Conservation (phyloP, 2,888 invertebrate species). For the Pseudococcus jackbeardsleyi region DNA sequence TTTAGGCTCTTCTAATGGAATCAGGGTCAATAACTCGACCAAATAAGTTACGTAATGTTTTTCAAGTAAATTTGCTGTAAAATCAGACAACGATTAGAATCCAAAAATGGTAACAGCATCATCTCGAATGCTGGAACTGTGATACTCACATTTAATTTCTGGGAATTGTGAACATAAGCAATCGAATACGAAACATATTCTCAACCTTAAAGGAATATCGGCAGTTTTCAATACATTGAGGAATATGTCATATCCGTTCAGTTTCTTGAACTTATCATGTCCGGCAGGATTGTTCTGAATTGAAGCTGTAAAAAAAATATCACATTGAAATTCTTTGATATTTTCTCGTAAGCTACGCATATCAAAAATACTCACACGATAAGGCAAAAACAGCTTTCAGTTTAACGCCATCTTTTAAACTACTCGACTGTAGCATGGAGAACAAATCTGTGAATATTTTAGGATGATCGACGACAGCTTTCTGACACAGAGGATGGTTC, state of each 20-base stretch:
- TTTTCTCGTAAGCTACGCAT: neutral
- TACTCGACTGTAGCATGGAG: slow-evolving; percentile 9
- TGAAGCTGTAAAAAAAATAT: neutral
- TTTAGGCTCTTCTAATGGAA: slow-evolving; percentile 61
- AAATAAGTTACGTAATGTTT: slow-evolving; percentile 55
- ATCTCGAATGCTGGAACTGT: neutral
- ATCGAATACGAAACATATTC: slow-evolving; percentile 60
- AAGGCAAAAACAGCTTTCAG: slow-evolving; percentile 59
- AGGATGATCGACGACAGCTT: slow-evolving; percentile 49
- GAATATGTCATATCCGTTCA: slow-evolving; percentile 55
- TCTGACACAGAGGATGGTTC: slow-evolving; percentile 58
- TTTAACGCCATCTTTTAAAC: slow-evolving; percentile 43
- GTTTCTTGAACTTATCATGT: slow-evolving; percentile 57
- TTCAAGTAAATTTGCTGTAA: slow-evolving; percentile 54
- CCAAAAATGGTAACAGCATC: neutral
- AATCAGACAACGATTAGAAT: neutral
- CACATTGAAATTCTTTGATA: neutral
- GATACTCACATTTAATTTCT: slow-evolving; percentile 59
- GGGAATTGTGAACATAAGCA: slow-evolving; percentile 59
- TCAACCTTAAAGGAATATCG: slow-evolving; percentile 52
- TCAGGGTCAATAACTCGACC: slow-evolving; percentile 51
- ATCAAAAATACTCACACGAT: slow-evolving; percentile 49
- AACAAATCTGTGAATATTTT: slow-evolving; percentile 55
- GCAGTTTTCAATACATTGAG: slow-evolving; percentile 51
- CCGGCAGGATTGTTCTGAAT: slow-evolving; percentile 60